A percentile compares a stretch with the other conserved stretches of the same genome.
These are phyloP conservation scores for Cydia splendana DNA, from an alignment of 1,140 invertebrate genomes.

Conservation along the genomic window DNA sequence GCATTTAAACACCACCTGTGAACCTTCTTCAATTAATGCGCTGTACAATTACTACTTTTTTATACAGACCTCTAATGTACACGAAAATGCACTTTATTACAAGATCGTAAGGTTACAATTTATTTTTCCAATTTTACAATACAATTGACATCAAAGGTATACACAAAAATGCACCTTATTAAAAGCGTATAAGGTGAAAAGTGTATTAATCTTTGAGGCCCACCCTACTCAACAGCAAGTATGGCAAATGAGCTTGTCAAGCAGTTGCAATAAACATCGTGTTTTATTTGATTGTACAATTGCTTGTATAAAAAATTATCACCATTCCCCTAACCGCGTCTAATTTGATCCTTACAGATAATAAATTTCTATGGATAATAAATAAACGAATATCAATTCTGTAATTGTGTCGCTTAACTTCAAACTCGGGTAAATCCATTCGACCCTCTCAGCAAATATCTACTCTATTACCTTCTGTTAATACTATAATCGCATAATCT, in stretches of 20 bases:
- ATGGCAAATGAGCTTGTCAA: not conserved
- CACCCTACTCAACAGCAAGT: not conserved
- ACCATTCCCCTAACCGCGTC: no score
- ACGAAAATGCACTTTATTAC: not conserved
- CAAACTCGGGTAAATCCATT: no score
- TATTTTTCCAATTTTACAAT: not conserved
- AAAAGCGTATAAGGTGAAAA: not conserved
- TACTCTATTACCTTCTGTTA: no score
- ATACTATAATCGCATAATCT: no score
- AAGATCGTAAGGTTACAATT: not conserved
- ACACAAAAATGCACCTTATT: not conserved
- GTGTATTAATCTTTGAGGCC: no score
- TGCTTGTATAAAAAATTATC: not conserved
- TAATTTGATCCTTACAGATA: no score
- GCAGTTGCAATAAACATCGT: not conserved
- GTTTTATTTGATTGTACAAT: not conserved
- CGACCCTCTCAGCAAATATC: no score
- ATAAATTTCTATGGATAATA: no score
- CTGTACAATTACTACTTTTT: not conserved
- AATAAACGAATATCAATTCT: no score
- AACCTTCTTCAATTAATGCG: not conserved
- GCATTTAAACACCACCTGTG: conserved; percentile 18
- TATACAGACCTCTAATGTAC: not conserved
- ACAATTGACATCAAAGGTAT: not conserved
- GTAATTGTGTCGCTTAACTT: no score